phyloP scores from a whole-genome alignment of 2,113 vertebrate genomes.

The Numida meleagris region DNA sequence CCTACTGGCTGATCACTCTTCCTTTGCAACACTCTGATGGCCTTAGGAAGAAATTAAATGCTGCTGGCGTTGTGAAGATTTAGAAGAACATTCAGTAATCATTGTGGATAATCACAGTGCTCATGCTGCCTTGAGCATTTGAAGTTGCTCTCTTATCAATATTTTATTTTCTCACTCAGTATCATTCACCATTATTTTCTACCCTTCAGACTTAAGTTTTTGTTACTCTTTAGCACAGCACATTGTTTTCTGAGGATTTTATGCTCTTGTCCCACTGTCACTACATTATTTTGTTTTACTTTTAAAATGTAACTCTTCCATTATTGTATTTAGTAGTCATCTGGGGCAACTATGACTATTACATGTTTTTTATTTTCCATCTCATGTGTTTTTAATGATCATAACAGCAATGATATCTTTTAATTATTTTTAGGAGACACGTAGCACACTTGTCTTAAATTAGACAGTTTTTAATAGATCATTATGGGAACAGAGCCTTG shows the following conservation, averaged over 20 bases:
- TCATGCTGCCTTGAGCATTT: constrained; percentile 2
- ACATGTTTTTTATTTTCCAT: constrained; percentile 9
- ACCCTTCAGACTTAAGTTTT: not conserved
- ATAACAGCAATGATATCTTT: not conserved
- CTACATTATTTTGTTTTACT: not conserved
- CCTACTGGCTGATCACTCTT: not conserved
- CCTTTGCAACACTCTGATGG: not conserved
- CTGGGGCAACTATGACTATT: not conserved
- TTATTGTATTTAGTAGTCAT: constrained; percentile 4
- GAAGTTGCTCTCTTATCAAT: not conserved
- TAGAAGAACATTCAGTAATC: not conserved
- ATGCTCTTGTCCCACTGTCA: not conserved
- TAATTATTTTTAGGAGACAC: constrained; percentile 34
- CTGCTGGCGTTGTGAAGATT: not conserved
- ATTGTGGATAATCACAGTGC: not conserved
- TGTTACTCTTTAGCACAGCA: not conserved
- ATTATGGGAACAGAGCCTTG: not conserved
- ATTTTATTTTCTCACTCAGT: not conserved
- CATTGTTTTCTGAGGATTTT: not conserved
- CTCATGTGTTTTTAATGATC: not conserved
- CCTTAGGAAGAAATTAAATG: not conserved
- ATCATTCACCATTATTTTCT: constrained; percentile 7
- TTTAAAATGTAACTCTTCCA: not conserved
- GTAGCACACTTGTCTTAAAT: not conserved
- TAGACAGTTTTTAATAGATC: constrained; percentile 21